These are phyloP conservation scores for Falco novaeseelandiae DNA, from an alignment of 2,797 vertebrate genomes.

Conservation along the genomic window DNA sequence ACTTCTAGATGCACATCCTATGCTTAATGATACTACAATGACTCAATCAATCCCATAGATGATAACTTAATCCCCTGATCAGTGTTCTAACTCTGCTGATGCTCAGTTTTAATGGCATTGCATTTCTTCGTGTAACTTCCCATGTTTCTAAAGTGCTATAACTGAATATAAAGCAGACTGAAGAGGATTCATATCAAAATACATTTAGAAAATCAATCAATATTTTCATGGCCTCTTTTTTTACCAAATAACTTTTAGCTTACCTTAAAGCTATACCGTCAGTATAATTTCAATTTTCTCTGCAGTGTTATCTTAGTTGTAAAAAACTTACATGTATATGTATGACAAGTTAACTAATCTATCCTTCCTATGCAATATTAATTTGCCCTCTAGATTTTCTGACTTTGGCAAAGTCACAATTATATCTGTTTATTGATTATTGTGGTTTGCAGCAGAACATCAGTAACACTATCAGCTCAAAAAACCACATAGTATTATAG, in stretches of 20 bases:
- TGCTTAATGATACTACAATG: slow-evolving; percentile 45
- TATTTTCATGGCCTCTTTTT: neutral
- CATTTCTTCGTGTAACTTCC: neutral
- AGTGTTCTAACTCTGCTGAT: neutral
- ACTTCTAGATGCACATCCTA: neutral
- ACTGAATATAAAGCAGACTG: neutral
- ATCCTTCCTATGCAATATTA: neutral
- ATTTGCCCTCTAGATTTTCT: neutral
- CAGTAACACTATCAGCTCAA: neutral
- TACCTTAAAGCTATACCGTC: neutral
- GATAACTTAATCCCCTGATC: neutral
- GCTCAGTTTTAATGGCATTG: neutral
- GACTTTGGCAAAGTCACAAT: neutral
- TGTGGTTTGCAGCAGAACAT: neutral
- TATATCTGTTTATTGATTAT: neutral
- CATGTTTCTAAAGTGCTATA: neutral
- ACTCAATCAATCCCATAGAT: slow-evolving; percentile 11
- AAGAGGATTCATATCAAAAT: neutral
- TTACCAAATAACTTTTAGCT: neutral
- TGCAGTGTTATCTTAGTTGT: neutral
- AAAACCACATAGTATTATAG: neutral
- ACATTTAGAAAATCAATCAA: neutral
- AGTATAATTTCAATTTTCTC: neutral
- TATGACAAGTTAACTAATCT: neutral
- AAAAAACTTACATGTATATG: neutral